A percentile compares a stretch with the other conserved stretches of the same genome.
These are phyloP conservation scores for Troides aeacus DNA, from an alignment of 2,888 invertebrate genomes.

Conservation along the genomic window DNA sequence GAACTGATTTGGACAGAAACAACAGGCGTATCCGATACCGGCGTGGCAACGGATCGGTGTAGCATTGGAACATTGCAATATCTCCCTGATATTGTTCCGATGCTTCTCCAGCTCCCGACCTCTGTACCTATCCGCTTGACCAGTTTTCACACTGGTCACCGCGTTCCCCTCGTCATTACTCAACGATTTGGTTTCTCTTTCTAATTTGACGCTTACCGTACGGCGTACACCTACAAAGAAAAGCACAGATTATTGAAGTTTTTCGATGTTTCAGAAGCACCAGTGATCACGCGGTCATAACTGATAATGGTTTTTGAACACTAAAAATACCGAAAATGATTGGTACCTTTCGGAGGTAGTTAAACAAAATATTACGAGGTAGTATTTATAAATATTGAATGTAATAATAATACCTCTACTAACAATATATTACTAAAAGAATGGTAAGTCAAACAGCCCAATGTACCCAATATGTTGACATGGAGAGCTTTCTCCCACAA, in stretches of 20 bases:
- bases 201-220: constrained; percentile 16
- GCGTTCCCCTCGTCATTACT: constrained; percentile 1
- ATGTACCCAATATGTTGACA: no score
- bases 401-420: no score
- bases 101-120: constrained; percentile 46
- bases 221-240: constrained; percentile 32
- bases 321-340: no score
- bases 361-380: no score
- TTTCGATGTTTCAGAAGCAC: constrained; percentile 5
- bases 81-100: constrained; percentile 43
- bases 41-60: constrained; percentile 49
- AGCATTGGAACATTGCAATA: constrained; percentile 51
- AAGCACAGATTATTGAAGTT: constrained; percentile 28
- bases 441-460: no score
- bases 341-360: no score
- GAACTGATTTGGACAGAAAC: constrained; percentile 45
- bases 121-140: constrained; percentile 7
- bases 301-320: no score
- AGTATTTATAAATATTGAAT: no score
- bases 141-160: constrained; percentile 6
- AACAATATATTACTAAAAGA: no score
- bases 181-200: constrained; percentile 6
- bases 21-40: constrained; percentile 50
- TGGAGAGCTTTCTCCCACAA: no score
- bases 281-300: neutral